Evolutionary conservation across 2,797 vertebrate species (phyloP).

Genomic region (Hyperoplus lanceolatus): DNA sequence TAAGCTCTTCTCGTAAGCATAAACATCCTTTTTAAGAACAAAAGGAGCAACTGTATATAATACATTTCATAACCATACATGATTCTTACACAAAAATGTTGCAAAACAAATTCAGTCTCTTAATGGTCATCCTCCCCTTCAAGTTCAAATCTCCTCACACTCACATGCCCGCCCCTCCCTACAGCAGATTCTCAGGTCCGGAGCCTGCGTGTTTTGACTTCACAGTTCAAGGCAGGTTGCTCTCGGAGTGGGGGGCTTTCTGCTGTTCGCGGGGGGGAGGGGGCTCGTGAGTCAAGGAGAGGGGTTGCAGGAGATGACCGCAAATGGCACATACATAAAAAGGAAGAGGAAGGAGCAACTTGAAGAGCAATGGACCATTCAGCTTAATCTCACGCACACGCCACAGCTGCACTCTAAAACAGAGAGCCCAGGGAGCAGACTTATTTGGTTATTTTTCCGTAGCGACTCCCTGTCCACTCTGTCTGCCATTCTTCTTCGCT

Average conservation of each 20-base stretch:
- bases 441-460: conserved; percentile 64
- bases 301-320: conserved; percentile 68
- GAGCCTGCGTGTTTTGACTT: conserved; percentile 42
- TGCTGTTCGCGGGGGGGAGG: conserved; percentile 35
- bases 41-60: conserved; percentile 87
- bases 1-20: conserved; percentile 84
- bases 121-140: conserved; percentile 62
- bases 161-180: background rate
- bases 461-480: conserved; percentile 67
- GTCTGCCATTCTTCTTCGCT: conserved; percentile 40
- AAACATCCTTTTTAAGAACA: conserved; percentile 87
- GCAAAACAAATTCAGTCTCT: conserved; percentile 78
- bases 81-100: conserved; percentile 83
- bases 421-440: conserved; percentile 76
- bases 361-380: conserved; percentile 73
- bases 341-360: conserved; percentile 66
- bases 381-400: conserved; percentile 66
- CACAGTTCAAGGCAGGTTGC: conserved; percentile 59
- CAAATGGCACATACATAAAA: conserved; percentile 77
- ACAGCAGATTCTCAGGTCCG: conserved; percentile 27
- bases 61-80: conserved; percentile 86
- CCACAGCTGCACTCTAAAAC: conserved; percentile 71
- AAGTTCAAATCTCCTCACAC: conserved; percentile 49
- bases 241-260: conserved; percentile 33
- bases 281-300: conserved; percentile 27